A percentile compares a stretch with the other conserved stretches of the same genome.
Evolutionary conservation across 2,797 vertebrate species (phyloP).

Genomic region (Hemibagrus guttatus): DNA sequence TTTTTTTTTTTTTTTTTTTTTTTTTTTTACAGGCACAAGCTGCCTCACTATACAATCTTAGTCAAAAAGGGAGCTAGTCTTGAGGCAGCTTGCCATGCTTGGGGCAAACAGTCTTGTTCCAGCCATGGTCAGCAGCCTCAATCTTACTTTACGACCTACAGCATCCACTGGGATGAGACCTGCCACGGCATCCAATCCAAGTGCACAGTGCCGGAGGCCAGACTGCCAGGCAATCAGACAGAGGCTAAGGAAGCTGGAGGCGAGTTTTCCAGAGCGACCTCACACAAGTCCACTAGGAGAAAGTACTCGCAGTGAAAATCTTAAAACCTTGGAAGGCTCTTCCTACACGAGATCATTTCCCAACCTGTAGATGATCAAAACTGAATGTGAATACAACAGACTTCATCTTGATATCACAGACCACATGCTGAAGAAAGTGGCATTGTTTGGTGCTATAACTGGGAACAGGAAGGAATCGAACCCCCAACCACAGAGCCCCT

Average conservation of each 20-base stretch:
- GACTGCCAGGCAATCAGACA: constrained; percentile 17
- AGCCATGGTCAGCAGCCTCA: neutral
- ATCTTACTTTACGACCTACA: constrained; percentile 9
- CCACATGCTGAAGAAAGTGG: neutral
- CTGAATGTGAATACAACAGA: neutral
- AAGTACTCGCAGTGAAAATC: neutral
- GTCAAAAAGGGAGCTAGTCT: neutral
- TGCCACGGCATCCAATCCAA: constrained; percentile 12
- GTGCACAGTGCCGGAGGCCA: constrained; percentile 14
- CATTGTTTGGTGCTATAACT: neutral
- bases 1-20: neutral
- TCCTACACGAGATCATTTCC: neutral
- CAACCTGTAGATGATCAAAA: neutral
- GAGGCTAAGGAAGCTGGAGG: constrained; percentile 19
- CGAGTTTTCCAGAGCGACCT: neutral
- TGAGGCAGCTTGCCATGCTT: neutral
- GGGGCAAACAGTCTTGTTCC: neutral
- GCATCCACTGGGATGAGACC: constrained; percentile 9
- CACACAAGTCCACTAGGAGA: constrained; percentile 8
- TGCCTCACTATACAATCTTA: neutral
- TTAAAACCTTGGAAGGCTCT: neutral
- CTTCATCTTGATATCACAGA: neutral
- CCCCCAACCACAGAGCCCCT: too few species aligned
- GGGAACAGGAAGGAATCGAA: too few species aligned
- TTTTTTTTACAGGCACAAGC: neutral